A percentile compares a stretch with the other conserved stretches of the same genome.
Evolutionary conservation across 2,888 invertebrate genomes (phyloP).

Genomic region (Suillia variegata): DNA sequence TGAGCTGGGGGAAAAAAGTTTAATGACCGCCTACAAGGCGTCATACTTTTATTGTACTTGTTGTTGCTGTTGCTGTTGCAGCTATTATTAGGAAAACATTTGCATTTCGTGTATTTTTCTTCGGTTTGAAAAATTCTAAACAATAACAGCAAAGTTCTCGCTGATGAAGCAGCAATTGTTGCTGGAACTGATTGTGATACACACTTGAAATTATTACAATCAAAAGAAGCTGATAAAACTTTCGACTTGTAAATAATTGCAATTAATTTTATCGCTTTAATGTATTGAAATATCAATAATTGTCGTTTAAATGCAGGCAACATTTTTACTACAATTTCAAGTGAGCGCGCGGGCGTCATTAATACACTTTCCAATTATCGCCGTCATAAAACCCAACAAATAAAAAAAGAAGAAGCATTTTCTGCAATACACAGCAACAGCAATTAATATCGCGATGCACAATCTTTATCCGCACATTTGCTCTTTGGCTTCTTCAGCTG

Average conservation of each 20-base stretch:
- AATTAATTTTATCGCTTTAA: no score
- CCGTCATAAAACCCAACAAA: neutral
- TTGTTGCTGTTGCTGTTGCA: neutral
- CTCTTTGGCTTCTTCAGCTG: neutral
- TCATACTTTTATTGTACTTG: neutral
- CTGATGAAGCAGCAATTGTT: neutral
- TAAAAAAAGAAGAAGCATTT: neutral
- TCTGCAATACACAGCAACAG: no score
- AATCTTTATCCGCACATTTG: neutral
- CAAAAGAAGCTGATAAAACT: no score
- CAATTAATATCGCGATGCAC: no score
- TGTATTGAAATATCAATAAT: neutral
- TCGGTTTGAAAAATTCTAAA: neutral
- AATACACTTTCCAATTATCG: neutral
- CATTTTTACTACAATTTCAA: neutral
- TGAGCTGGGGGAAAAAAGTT: slow-evolving; percentile 2
- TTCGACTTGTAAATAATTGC: no score
- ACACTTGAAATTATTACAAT: no score
- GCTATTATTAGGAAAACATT: slow-evolving; percentile 2
- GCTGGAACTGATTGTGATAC: neutral
- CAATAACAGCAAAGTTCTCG: neutral
- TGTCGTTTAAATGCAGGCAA: neutral
- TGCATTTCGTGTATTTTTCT: slow-evolving; percentile 4
- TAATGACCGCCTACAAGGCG: slow-evolving; percentile 13
- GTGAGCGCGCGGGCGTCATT: neutral